Evolutionary conservation across 2,113 vertebrate species (phyloP).

Genomic region (Thalassoma bifasciatum): DNA sequence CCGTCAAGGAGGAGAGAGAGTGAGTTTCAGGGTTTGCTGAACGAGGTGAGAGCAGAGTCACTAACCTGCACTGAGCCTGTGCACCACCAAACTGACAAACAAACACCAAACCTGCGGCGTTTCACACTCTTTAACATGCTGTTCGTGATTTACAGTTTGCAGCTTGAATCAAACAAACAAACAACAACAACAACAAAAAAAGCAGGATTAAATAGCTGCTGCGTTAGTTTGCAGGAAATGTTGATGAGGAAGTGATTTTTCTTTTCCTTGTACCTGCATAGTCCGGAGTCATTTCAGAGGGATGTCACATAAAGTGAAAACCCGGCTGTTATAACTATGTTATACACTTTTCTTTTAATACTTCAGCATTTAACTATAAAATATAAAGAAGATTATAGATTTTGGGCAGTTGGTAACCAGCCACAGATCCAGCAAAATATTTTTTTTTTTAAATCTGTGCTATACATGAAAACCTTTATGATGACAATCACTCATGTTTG

Average conservation of each 20-base stretch:
- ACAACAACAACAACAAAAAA: not conserved
- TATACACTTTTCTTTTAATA: not conserved
- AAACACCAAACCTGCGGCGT: not conserved
- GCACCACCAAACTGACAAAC: not conserved
- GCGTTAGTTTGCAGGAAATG: not conserved
- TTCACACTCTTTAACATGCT: not conserved
- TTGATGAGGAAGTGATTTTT: slow-evolving; percentile 36
- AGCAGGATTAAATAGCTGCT: slow-evolving; percentile 11
- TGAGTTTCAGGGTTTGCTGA: slow-evolving; percentile 93
- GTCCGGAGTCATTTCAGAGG: not conserved
- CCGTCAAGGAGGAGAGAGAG: slow-evolving; percentile 85
- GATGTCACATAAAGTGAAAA: not conserved
- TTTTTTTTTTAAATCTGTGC: too few species aligned
- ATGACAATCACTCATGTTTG: too few species aligned
- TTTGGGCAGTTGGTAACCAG: too few species aligned
- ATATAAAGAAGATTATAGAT: too few species aligned
- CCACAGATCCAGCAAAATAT: too few species aligned
- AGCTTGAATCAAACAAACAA: too few species aligned
- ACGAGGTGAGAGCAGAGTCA: slow-evolving; percentile 87
- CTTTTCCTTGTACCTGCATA: slow-evolving; percentile 42
- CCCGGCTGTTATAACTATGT: not conserved
- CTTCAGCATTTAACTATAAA: too few species aligned
- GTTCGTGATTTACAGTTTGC: not conserved
- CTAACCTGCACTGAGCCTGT: not conserved
- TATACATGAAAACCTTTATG: too few species aligned